Evolutionary conservation across 2,113 vertebrate species (phyloP).

Genomic region (Struthio camelus): DNA sequence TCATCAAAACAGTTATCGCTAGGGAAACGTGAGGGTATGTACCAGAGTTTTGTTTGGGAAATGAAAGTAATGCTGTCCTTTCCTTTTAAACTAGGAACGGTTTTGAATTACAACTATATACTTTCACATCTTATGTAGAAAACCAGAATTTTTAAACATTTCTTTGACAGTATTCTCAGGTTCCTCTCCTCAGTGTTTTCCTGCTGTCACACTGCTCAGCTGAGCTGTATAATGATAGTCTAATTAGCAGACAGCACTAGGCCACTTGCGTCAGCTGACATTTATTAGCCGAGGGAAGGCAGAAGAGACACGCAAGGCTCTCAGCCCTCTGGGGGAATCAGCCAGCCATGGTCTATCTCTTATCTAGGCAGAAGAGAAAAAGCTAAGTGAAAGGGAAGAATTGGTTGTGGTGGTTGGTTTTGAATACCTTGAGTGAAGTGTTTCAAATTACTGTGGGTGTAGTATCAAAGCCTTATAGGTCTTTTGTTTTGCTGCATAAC

Average conservation of each 20-base stretch:
- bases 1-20: neutral
- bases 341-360: neutral
- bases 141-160: neutral
- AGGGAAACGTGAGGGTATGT: neutral
- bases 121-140: neutral
- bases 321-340: neutral
- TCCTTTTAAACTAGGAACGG: neutral
- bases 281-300: slow-evolving; percentile 23
- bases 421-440: neutral
- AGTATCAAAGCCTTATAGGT: neutral
- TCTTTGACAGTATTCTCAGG: neutral
- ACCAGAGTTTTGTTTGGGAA: neutral
- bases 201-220: neutral
- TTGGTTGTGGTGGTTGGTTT: neutral
- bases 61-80: neutral
- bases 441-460: neutral
- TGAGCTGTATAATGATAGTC: neutral
- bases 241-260: slow-evolving; percentile 38
- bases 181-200: neutral
- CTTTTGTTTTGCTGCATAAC: neutral
- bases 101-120: neutral
- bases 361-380: neutral
- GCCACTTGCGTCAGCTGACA: neutral
- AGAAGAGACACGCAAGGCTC: neutral
- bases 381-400: neutral